Percentiles rank a stretch among this genome's conserved stretches.
Conservation (phyloP, 1,140 invertebrate genomes). For the Hypothenemus hampei region DNA sequence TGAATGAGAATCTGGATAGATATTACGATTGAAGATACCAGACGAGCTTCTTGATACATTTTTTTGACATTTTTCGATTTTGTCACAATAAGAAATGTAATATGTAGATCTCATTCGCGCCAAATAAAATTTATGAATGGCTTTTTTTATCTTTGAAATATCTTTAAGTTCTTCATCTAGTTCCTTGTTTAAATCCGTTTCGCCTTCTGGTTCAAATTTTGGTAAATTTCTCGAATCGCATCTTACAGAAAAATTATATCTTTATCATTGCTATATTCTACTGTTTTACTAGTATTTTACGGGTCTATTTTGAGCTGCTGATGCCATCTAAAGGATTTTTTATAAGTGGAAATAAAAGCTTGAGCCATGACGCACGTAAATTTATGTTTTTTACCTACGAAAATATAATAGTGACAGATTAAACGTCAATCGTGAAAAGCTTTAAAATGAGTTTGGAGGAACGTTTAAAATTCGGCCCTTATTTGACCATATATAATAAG, state of each 20-base stretch:
- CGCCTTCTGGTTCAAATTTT: constrained; percentile 14
- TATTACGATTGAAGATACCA: too few relatives aligned
- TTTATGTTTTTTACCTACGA: constrained; percentile 3
- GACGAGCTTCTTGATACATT: too few relatives aligned
- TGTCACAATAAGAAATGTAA: constrained; percentile 16
- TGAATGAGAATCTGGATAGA: too few relatives aligned
- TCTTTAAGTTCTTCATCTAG: constrained; percentile 11
- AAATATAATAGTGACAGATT: not conserved
- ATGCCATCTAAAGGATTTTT: constrained; percentile 31
- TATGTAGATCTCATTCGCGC: constrained; percentile 24
- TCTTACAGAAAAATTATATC: too few relatives aligned
- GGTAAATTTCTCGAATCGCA: constrained; percentile 12
- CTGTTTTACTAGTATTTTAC: too few relatives aligned
- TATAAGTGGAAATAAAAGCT: constrained; percentile 32
- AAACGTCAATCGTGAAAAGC: constrained; percentile 5
- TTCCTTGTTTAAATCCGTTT: constrained; percentile 9
- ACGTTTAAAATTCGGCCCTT: constrained; percentile 11
- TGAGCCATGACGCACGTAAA: too few relatives aligned
- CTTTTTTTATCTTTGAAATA: constrained; percentile 7
- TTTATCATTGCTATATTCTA: too few relatives aligned
- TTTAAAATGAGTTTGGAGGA: constrained; percentile 17
- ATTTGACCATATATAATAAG: constrained; percentile 27
- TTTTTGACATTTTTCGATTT: too few relatives aligned
- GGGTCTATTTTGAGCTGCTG: constrained; percentile 7
- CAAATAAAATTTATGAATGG: constrained; percentile 18